A percentile compares a stretch with the other conserved stretches of the same genome.
Evolutionary conservation across 1,140 invertebrate genomes (phyloP).

Genomic region (Steinernema feltiae): DNA sequence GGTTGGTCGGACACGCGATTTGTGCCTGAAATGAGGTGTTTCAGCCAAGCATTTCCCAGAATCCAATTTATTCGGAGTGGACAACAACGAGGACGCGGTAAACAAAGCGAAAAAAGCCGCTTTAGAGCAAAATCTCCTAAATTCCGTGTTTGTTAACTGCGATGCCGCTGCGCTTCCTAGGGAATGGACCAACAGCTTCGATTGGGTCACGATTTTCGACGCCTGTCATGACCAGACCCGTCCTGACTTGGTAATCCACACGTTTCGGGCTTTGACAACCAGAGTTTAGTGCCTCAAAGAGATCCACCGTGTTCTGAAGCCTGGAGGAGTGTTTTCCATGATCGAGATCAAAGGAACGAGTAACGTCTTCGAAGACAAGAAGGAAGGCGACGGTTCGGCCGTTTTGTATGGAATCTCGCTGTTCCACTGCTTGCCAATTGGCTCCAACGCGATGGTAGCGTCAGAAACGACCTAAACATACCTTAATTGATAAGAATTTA

Average conservation of each 20-base stretch:
- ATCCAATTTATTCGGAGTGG: slow-evolving; percentile 36
- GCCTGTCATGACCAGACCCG: slow-evolving; percentile 50
- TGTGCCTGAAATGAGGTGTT: slow-evolving; percentile 17
- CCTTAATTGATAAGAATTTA: slow-evolving; percentile 18
- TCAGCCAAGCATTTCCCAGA: slow-evolving; percentile 32
- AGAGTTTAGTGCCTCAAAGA: slow-evolving; percentile 40
- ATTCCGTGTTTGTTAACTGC: slow-evolving; percentile 33
- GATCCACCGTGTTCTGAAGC: slow-evolving; percentile 44
- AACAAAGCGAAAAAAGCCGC: background rate
- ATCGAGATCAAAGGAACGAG: slow-evolving; percentile 37
- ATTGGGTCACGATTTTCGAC: slow-evolving; percentile 48
- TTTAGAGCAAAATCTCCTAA: slow-evolving; percentile 23
- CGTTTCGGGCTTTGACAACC: background rate
- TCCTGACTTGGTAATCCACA: slow-evolving; percentile 47
- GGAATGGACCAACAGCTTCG: slow-evolving; percentile 42
- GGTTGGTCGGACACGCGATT: background rate
- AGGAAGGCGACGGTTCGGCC: slow-evolving; percentile 26
- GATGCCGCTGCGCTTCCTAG: slow-evolving; percentile 36
- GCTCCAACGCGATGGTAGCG: slow-evolving; percentile 34
- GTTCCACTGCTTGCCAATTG: no score
- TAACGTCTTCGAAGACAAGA: slow-evolving; percentile 37
- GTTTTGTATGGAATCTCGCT: slow-evolving; percentile 35
- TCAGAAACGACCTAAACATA: slow-evolving; percentile 5
- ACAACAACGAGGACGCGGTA: slow-evolving; percentile 28
- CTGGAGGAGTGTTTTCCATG: slow-evolving; percentile 46